Evolutionary conservation across 2,888 invertebrate species (phyloP), one percentile per base, ranked within the genome.

Genomic region (Chymomyza fuscimana): DNA sequence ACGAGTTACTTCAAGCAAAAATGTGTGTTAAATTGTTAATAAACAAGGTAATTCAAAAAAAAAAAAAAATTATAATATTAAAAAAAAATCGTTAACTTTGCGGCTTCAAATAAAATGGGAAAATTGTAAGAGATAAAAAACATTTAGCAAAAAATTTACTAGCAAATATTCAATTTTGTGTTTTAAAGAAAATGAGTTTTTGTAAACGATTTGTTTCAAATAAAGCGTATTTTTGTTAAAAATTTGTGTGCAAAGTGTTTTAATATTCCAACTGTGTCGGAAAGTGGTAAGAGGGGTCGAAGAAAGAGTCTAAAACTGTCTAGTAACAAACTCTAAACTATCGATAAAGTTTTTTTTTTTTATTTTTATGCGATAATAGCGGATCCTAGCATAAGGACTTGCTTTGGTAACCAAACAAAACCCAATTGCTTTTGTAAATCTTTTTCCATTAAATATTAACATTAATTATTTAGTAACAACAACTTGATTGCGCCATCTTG

Each of bases 221-320:
- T 88, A 87, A 87, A 88, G 74, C 77, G 80, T 87, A 87, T 87
- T 87, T 87, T 87, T 87, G 84, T 89, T 87, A 87, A 79, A 67
- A 65, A 12, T 61, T 52, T 36, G 5, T 32, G 32, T 9, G 32
- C 7, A 29, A 32, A 6, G 25, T 22, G 59, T 59, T 59, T 19
- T 29, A 36, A 29, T 59, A 12, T 22, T 58, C 6, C 3, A 12
- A 56, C 4, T 56, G 56, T 4, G 10, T n/a, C 4, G 32, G 9
- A 0, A 25, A 25, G 25, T 25, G 25, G 1, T 25, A 25, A 25
- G 25, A 25, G 25, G 25, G 25, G 25, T 25, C 2, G 25, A 25
- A 25, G 25, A 25, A 3, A 1, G 25, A 4, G 25, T 25, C 4
- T 4, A 25, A 4, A 25, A 25, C 25, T 3, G 4, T 4, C 25